Percentiles rank a stretch among this genome's conserved stretches.
These are phyloP conservation scores for Scaptomyza reducta DNA, from an alignment of 2,888 invertebrate species.

Conservation along the genomic window DNA sequence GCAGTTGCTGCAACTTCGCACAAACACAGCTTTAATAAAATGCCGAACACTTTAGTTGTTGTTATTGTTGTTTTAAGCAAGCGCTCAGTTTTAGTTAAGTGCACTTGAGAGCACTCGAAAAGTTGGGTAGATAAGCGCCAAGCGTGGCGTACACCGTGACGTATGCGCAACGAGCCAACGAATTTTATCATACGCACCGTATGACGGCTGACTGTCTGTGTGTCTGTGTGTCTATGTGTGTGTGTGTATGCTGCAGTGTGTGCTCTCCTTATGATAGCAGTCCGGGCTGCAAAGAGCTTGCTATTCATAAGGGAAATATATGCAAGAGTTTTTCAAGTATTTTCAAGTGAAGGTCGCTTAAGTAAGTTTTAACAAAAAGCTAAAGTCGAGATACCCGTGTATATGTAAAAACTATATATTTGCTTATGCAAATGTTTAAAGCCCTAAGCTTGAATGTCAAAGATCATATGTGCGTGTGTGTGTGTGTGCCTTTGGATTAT, in stretches of 20 bases:
- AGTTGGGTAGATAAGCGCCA: conserved; percentile 70
- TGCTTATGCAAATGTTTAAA: conserved; percentile 17
- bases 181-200: conserved; percentile 70
- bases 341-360: conserved; percentile 66
- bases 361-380: conserved; percentile 53
- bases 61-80: conserved; percentile 32
- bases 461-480: conserved; percentile 10
- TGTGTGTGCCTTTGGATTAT: not conserved
- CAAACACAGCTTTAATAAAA: conserved; percentile 61
- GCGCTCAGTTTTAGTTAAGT: conserved; percentile 64
- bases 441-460: conserved; percentile 7
- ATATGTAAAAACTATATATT: conserved; percentile 7
- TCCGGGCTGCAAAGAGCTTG: conserved; percentile 25
- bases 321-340: conserved; percentile 58
- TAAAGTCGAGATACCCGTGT: conserved; percentile 35
- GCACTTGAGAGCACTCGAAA: conserved; percentile 68
- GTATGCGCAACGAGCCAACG: conserved; percentile 66
- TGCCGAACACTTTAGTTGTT: conserved; percentile 41
- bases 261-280: conserved; percentile 24
- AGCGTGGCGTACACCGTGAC: conserved; percentile 57
- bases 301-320: conserved; percentile 51
- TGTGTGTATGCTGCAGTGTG: conserved; percentile 11
- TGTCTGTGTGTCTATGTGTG: conserved; percentile 13
- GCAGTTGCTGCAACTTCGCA: conserved; percentile 41
- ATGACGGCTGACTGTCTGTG: conserved; percentile 7